phyloP scores from a whole-genome alignment of 2,888 invertebrate species.

The Lacanobia oleracea region DNA sequence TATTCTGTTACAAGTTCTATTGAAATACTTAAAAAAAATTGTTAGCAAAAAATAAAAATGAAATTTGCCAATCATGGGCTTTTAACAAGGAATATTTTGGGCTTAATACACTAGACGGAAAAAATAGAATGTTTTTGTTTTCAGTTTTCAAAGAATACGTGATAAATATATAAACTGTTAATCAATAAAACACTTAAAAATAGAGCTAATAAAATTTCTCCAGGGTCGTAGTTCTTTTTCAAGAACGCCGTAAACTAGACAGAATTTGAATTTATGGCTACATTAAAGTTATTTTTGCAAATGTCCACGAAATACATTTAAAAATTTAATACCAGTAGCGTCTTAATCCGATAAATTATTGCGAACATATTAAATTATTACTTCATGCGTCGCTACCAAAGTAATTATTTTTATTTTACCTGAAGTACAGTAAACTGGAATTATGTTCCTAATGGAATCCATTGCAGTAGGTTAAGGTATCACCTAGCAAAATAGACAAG shows the following conservation, averaged over 20 bases:
- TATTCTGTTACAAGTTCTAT: no score
- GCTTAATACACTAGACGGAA: no score
- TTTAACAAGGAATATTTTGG: no score
- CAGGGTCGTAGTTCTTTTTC: conserved; percentile 39
- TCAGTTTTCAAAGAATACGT: no score
- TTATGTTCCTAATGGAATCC: neutral
- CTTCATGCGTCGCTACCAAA: neutral
- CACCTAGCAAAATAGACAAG: neutral
- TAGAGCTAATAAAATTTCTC: conserved; percentile 31
- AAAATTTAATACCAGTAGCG: conserved; percentile 44
- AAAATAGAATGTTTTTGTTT: no score
- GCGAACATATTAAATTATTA: conserved; percentile 18
- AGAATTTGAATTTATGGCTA: conserved; percentile 51
- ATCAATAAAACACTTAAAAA: conserved; percentile 39
- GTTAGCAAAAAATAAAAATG: no score
- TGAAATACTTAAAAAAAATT: no score
- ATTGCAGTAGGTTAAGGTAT: neutral
- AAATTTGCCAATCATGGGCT: no score
- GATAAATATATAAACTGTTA: conserved; percentile 14
- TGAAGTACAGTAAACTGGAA: neutral
- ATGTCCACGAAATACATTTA: conserved; percentile 35
- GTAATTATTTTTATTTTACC: neutral
- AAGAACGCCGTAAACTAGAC: conserved; percentile 48
- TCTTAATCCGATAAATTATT: conserved; percentile 32
- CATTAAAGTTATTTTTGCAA: conserved; percentile 59